Base-by-base conservation (phyloP, 2,113 vertebrate species). In the Caranx ignobilis region DNA sequence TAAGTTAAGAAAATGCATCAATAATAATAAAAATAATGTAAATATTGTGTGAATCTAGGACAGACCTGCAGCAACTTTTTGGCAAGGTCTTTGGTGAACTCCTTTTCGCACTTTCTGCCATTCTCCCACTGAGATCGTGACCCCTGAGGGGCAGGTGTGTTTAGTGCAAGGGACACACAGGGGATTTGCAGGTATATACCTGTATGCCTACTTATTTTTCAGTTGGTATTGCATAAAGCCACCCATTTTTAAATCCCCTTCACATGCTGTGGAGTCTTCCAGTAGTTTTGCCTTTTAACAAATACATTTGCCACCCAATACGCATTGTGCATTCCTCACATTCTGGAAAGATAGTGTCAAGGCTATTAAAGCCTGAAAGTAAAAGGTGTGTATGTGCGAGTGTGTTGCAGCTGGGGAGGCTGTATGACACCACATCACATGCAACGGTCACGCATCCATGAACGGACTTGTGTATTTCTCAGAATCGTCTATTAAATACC, bases 331-430 rank as follows among this genome's bases (percentile, higher is more conserved):
- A 93, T 93, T 91, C 87, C 55, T 83, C 74, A 81, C 81, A 91
- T 92, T 89, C 87, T 94, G 84, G 77, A 90, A 90, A 79, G 69
- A 86, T 71, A 68, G 68, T 87, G 87, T 86, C 83, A 88, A 82
- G 50, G 82, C 66, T 74, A 68, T 89, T 83, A 91, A 93, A 93
- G 41, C 75, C 45, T 52, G 87, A 67, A 77, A 79, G 79, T 62
- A 61, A 81, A 74, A 79, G n/a, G 64, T 41, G 64, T 56, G 60
- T 52, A 52, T 74, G 39, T 50, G 21, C 12, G 39, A 5, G 43
- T 71, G 77, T 59, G 69, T 62, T 83, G 71, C 71, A 86, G 66
- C 78, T 75, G 77, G 31, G 56, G 52, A 82, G 77, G 37, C 61
- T 68, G 68, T 56, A 79, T 86, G 85, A 81, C 57, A 78, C 75